These are phyloP conservation scores for Marronus borbonicus DNA, from an alignment of 2,888 invertebrate species.

Conservation along the genomic window DNA sequence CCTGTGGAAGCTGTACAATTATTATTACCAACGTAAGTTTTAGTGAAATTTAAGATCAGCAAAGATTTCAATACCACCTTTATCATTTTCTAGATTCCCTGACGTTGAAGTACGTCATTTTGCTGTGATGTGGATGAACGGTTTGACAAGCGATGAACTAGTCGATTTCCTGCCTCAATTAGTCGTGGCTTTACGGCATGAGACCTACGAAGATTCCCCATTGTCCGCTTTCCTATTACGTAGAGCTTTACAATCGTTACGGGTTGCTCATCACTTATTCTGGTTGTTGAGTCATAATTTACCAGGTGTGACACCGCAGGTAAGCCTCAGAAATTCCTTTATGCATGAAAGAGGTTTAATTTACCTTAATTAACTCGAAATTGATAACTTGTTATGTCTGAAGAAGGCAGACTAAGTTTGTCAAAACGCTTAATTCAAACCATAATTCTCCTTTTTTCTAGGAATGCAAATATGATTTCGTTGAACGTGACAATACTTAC, in stretches of 20 bases:
- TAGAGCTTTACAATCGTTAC: conserved; percentile 87
- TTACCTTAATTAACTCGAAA: too few species aligned
- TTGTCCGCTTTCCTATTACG: conserved; percentile 87
- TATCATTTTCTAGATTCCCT: conserved; percentile 81
- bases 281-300: conserved; percentile 92
- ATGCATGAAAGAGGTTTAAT: too few species aligned
- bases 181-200: conserved; percentile 91
- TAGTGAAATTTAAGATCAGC: not conserved
- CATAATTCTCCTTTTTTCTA: not conserved
- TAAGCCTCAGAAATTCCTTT: conserved; percentile 64
- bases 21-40: conserved; percentile 87
- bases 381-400: too few species aligned
- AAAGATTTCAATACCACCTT: not conserved
- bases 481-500: conserved; percentile 74
- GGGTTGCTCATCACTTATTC: conserved; percentile 95
- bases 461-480: conserved; percentile 63
- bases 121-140: conserved; percentile 87
- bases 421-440: too few species aligned
- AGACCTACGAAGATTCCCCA: conserved; percentile 92
- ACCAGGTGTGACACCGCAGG: conserved; percentile 87
- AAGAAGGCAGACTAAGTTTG: too few species aligned
- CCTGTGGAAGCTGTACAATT: conserved; percentile 94
- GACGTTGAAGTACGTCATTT: conserved; percentile 89
- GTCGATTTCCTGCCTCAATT: conserved; percentile 95
- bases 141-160: conserved; percentile 88